Evolutionary conservation across 2,113 vertebrate species (phyloP).

Genomic region (Empidonax alnorum): DNA sequence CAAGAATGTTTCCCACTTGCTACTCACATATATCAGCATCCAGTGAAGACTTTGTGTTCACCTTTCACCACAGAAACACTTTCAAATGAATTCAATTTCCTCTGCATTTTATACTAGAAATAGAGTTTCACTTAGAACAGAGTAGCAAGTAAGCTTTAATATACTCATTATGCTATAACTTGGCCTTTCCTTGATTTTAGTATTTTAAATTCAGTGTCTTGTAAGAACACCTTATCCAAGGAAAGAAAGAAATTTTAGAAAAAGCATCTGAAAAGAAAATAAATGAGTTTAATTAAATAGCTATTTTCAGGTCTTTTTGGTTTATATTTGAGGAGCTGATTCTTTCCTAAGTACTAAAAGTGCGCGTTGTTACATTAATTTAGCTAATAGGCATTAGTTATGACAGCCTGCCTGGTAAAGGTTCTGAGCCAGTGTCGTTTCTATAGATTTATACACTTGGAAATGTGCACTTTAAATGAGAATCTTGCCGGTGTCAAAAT

Average conservation of each 20-base stretch:
- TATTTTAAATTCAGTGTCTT: constrained; percentile 31
- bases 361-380: constrained; percentile 54
- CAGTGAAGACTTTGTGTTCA: background rate
- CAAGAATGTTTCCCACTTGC: background rate
- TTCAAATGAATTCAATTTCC: background rate
- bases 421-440: constrained; percentile 59
- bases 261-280: constrained; percentile 55
- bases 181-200: constrained; percentile 18
- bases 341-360: constrained; percentile 59
- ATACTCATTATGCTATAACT: background rate
- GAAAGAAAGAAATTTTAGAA: constrained; percentile 38
- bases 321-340: constrained; percentile 67
- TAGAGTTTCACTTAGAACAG: constrained; percentile 6
- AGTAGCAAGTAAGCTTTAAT: background rate
- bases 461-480: constrained; percentile 47
- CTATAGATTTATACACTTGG: constrained; percentile 57
- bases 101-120: constrained; percentile 16
- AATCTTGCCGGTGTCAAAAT: constrained; percentile 55
- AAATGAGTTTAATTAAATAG: constrained; percentile 63
- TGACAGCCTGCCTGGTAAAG: constrained; percentile 57
- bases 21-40: background rate
- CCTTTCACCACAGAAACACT: background rate
- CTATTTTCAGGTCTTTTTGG: constrained; percentile 61
- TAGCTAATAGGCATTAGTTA: constrained; percentile 66
- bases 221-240: background rate